Percentiles rank a stretch among this genome's conserved stretches.
Evolutionary conservation across 1,140 invertebrate species (phyloP).

Genomic region (Propsilocerus akamusi): DNA sequence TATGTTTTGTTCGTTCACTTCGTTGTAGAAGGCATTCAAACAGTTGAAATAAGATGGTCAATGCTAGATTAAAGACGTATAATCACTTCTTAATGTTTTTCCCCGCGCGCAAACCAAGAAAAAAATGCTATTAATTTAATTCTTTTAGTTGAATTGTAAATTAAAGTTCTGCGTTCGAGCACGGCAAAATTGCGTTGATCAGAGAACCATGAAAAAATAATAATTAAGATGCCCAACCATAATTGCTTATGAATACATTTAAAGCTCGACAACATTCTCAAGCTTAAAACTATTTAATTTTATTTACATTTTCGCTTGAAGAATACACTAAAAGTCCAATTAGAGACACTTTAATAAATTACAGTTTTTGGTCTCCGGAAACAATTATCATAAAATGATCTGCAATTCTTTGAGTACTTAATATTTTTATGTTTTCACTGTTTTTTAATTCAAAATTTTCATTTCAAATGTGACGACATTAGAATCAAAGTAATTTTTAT

Average conservation of each 20-base stretch:
- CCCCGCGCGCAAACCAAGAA: no score
- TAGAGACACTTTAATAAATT: slow-evolving; percentile 4
- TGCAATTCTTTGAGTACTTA: no score
- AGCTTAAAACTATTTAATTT: background rate
- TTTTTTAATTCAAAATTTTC: no score
- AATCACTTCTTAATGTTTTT: slow-evolving; percentile 3
- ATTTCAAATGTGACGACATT: background rate
- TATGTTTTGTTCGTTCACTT: background rate
- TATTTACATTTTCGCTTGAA: background rate
- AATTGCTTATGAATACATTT: background rate
- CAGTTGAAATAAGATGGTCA: background rate
- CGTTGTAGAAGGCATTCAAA: background rate
- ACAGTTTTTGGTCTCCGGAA: background rate
- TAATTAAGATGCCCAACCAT: slow-evolving; percentile 1
- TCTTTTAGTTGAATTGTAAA: slow-evolving; percentile 1
- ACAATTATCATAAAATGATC: slow-evolving; percentile 4
- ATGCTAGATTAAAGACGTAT: background rate
- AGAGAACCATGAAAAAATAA: background rate
- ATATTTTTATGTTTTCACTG: no score
- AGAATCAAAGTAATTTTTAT: background rate
- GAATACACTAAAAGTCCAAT: slow-evolving; percentile 3
- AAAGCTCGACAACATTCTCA: background rate
- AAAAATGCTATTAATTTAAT: slow-evolving; percentile 3
- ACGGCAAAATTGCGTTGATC: background rate
- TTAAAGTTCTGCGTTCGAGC: background rate